Percentiles rank a stretch among this genome's conserved stretches.
phyloP scores from a whole-genome alignment of 1,140 invertebrate genomes.

The Tetraneura akinire region DNA sequence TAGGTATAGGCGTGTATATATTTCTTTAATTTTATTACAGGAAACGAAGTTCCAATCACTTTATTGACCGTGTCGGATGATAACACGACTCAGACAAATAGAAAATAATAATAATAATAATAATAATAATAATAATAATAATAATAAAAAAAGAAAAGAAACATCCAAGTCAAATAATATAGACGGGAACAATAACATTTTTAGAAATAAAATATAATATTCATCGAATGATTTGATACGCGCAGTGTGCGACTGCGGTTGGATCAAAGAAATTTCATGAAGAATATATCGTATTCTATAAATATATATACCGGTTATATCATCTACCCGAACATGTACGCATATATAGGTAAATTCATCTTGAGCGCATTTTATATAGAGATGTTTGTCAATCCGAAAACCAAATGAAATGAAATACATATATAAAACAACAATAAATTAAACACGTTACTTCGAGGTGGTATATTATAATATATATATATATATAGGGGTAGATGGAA shows the following conservation, averaged over 20 bases:
- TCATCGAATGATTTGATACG: slow-evolving; percentile 1
- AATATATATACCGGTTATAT: background rate
- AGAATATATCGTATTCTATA: background rate
- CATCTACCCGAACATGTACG: background rate
- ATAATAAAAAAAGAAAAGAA: background rate
- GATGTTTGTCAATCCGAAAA: background rate
- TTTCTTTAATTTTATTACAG: too few species aligned
- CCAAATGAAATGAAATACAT: background rate
- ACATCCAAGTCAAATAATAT: background rate
- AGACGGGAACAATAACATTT: background rate
- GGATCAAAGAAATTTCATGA: background rate
- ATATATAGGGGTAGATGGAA: background rate
- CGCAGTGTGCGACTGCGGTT: background rate
- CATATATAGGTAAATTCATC: background rate
- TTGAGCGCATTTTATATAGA: background rate
- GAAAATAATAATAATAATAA: too few species aligned
- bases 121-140: too few species aligned
- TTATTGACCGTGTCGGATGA: background rate
- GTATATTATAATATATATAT: too few species aligned
- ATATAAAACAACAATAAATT: background rate
- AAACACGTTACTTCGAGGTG: too few species aligned
- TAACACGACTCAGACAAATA: background rate
- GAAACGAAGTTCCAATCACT: background rate
- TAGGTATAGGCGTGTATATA: too few species aligned
- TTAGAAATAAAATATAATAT: background rate